Conservation (phyloP, 1,140 invertebrate genomes). For the Tetramorium alpestre region DNA sequence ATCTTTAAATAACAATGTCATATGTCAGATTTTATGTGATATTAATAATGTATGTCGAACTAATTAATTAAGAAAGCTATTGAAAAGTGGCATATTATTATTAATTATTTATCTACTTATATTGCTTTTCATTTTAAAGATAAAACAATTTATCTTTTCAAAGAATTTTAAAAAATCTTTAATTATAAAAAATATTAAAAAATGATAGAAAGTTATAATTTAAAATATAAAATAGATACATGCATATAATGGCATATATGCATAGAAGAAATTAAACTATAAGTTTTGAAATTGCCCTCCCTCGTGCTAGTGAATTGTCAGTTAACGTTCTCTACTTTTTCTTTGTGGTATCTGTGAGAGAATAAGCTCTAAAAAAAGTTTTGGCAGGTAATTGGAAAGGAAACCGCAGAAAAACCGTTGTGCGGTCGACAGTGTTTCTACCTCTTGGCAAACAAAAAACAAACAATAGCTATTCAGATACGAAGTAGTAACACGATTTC, state of each 20-base stretch:
- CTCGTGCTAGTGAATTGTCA: not conserved
- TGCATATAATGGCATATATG: not conserved
- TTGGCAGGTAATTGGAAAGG: conserved; percentile 33
- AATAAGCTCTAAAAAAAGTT: conserved; percentile 34
- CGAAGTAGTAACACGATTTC: not conserved
- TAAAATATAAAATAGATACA: not conserved
- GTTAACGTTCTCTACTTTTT: conserved; percentile 24
- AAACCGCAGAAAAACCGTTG: conserved; percentile 19
- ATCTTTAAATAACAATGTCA: no score
- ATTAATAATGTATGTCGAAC: not conserved
- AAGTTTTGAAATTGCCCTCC: conserved; percentile 7
- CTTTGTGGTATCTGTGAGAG: not conserved
- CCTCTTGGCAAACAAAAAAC: not conserved
- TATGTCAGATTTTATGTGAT: not conserved
- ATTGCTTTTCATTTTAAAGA: not conserved
- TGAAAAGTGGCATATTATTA: not conserved
- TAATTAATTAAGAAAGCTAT: not conserved
- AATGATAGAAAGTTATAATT: not conserved
- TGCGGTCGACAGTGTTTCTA: conserved; percentile 11
- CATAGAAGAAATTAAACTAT: not conserved
- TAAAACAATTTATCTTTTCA: not conserved
- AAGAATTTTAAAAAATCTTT: conserved; percentile 9
- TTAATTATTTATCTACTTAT: not conserved
- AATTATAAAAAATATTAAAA: not conserved
- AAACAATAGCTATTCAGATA: conserved; percentile 5